Evolutionary conservation across 1,140 invertebrate species (phyloP).

Genomic region (Muscidifurax raptorellus): DNA sequence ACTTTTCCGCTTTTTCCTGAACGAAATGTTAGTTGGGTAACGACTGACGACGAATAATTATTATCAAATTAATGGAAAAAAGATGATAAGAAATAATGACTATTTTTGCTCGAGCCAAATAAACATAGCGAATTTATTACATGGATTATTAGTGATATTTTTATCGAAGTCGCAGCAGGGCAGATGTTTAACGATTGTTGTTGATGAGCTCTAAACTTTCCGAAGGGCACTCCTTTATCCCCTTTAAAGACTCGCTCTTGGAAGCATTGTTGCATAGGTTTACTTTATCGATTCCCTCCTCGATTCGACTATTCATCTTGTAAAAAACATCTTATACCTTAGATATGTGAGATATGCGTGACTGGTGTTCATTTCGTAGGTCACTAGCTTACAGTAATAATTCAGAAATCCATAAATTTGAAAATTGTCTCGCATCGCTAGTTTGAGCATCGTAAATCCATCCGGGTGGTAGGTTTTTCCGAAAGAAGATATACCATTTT

Average conservation of each 20-base stretch:
- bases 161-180: slow-evolving; percentile 1
- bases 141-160: slow-evolving; percentile 46
- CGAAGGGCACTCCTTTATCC: not conserved
- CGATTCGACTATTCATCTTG: not conserved
- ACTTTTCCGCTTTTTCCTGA: slow-evolving; percentile 33
- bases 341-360: too few species aligned
- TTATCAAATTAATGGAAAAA: slow-evolving; percentile 23
- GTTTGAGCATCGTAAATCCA: slow-evolving; percentile 9
- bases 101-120: slow-evolving; percentile 53
- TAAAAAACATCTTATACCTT: not conserved
- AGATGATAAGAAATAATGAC: slow-evolving; percentile 40
- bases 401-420: not conserved
- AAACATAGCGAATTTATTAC: slow-evolving; percentile 38
- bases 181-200: slow-evolving; percentile 44
- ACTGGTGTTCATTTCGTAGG: not conserved
- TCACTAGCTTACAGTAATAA: not conserved
- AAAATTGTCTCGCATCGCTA: not conserved
- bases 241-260: slow-evolving; percentile 13
- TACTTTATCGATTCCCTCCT: slow-evolving; percentile 38
- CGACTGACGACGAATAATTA: not conserved
- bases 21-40: slow-evolving; percentile 9
- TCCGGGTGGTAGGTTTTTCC: slow-evolving; percentile 28
- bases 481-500: slow-evolving; percentile 11
- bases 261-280: slow-evolving; percentile 29
- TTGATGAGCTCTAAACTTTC: slow-evolving; percentile 20